Evolutionary conservation across 1,140 invertebrate genomes (phyloP).

Genomic region (Drosophila equinoxialis): DNA sequence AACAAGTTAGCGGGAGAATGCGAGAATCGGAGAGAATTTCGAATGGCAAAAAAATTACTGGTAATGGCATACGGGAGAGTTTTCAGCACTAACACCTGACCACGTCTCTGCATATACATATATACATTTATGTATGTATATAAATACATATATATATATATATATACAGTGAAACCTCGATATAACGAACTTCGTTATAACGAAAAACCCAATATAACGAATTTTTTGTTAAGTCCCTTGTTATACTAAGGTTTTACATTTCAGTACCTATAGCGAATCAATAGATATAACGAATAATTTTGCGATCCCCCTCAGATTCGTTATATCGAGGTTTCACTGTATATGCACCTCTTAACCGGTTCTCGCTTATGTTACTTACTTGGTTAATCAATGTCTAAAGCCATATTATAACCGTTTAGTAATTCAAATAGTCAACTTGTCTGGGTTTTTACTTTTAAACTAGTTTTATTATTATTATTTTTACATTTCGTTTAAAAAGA

Average conservation of each 20-base stretch:
- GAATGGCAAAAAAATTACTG: neutral
- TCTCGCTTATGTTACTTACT: neutral
- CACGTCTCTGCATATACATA: too few relatives aligned
- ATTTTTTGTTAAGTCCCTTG: too few relatives aligned
- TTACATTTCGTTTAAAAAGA: neutral
- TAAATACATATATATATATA: too few relatives aligned
- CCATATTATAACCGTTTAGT: slow-evolving; percentile 4
- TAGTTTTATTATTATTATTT: neutral
- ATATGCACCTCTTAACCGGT: slow-evolving; percentile 3
- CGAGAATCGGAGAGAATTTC: neutral
- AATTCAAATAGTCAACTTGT: slow-evolving; percentile 2
- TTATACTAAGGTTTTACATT: too few relatives aligned
- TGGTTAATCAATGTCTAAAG: slow-evolving; percentile 13
- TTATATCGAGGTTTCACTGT: too few relatives aligned
- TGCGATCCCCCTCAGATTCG: too few relatives aligned
- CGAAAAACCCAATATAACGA: too few relatives aligned
- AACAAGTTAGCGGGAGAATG: slow-evolving; percentile 33
- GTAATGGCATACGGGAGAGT: slow-evolving; percentile 1
- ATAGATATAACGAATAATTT: too few relatives aligned
- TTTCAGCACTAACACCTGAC: slow-evolving; percentile 3
- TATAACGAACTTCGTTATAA: too few relatives aligned
- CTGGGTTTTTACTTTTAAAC: slow-evolving; percentile 3
- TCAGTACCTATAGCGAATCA: too few relatives aligned
- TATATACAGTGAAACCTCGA: too few relatives aligned
- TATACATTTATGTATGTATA: too few relatives aligned